Percentiles rank a stretch among this genome's conserved stretches.
phyloP scores from a whole-genome alignment of 2,797 vertebrate genomes.

The Sylvilagus floridanus region DNA sequence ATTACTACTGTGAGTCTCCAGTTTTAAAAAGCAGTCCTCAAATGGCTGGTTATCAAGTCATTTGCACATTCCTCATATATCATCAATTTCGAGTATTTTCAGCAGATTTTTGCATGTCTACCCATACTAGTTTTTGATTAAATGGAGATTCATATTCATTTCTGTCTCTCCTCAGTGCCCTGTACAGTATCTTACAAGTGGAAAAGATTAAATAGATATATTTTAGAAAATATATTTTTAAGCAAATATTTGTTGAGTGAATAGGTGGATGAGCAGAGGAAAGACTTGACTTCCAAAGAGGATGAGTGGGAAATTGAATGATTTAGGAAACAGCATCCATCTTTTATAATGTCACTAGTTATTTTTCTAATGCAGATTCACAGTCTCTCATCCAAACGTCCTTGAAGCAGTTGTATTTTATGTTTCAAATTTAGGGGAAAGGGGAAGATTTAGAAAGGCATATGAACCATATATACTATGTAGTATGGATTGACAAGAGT shows the following conservation, averaged over 20 bases:
- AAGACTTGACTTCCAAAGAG: not conserved
- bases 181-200: not conserved
- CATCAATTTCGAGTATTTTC: not conserved
- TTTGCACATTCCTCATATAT: not conserved
- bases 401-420: not conserved
- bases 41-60: not conserved
- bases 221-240: not conserved
- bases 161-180: not conserved
- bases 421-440: not conserved
- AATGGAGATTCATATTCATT: not conserved
- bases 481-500: not conserved
- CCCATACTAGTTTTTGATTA: not conserved
- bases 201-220: not conserved
- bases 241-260: conserved; percentile 39
- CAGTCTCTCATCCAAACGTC: not conserved
- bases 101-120: not conserved
- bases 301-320: not conserved
- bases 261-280: not conserved
- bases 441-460: not conserved
- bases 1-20: not conserved
- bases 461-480: not conserved
- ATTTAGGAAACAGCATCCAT: not conserved
- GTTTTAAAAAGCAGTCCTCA: not conserved
- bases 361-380: not conserved
- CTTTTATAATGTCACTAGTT: not conserved